Evolutionary conservation across 2,888 invertebrate species (phyloP).

Genomic region (Flabesymbios commensalis): DNA sequence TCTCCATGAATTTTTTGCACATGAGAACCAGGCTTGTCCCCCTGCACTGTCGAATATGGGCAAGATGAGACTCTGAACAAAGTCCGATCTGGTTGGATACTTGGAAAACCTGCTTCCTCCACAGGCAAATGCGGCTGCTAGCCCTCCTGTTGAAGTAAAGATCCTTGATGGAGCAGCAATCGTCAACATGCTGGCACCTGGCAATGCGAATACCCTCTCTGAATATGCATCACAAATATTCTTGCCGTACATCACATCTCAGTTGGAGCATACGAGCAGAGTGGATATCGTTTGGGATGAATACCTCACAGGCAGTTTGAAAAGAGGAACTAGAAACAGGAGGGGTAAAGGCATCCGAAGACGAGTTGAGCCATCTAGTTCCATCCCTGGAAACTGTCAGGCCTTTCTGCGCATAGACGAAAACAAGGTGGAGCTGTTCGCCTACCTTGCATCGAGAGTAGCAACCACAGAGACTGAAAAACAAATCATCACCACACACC

Average conservation of each 20-base stretch:
- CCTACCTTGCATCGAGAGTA: constrained; percentile 9
- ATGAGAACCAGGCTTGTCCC: constrained; percentile 20
- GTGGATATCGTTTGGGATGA: constrained; percentile 33
- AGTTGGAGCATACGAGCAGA: constrained; percentile 18
- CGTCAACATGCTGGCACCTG: constrained; percentile 20
- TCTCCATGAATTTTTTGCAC: constrained; percentile 14
- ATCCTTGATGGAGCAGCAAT: constrained; percentile 34
- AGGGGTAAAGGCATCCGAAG: constrained; percentile 28
- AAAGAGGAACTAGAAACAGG: constrained; percentile 27
- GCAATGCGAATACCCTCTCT: constrained; percentile 22
- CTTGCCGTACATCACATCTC: constrained; percentile 16
- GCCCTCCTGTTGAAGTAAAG: no score
- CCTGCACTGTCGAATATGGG: constrained; percentile 16
- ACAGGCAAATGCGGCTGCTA: no score
- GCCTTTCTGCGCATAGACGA: constrained; percentile 16
- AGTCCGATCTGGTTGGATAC: constrained; percentile 14
- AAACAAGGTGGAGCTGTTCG: constrained; percentile 23
- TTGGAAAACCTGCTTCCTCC: no score
- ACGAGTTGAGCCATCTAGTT: constrained; percentile 10
- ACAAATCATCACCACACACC: constrained; percentile 14
- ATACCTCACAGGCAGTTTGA: constrained; percentile 28
- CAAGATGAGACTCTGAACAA: constrained; percentile 7
- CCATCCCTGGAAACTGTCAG: constrained; percentile 23
- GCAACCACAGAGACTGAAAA: constrained; percentile 1
- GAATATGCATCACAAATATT: constrained; percentile 27